Base-by-base conservation (phyloP, 2,888 invertebrate species). In the Megastigmus dorsalis region DNA sequence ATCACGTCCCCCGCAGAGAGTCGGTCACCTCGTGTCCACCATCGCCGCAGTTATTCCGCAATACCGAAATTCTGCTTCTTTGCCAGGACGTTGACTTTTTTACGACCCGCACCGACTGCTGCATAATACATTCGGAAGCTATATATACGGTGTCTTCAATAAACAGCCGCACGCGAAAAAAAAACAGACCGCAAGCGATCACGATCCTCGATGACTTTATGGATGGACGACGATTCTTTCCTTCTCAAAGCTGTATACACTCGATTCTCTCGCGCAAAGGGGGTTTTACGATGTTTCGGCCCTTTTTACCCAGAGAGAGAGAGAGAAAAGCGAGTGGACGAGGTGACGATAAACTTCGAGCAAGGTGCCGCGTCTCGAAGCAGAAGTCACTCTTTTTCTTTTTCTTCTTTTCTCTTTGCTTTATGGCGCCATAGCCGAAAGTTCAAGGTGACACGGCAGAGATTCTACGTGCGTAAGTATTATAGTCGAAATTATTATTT, bases 111-210 rank as follows among this genome's bases (percentile, higher is more conserved):
- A n/a, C 30, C 43, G 15, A n/a, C 3, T 7, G 9, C 10, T 45
- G 45, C 9, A 20, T 10, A 38, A 57, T 38, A 57, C 36, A 23
- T 57, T 38, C 28, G 20, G 18, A 36, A 13, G n/a, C 33, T 23
- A 10, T 23, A n/a, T n/a, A 20, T 41, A 13, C 10, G 41, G 9
- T 41, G n/a, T n/a, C n/a, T n/a, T n/a, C n/a, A n/a, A n/a, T n/a
- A n/a, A n/a, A n/a, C n/a, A n/a, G n/a, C n/a, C n/a, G n/a, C n/a
- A n/a, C n/a, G n/a, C n/a, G n/a, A n/a, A n/a, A n/a, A n/a, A n/a
- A n/a, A n/a, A n/a, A n/a, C n/a, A n/a, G 9, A 54, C 54, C 66
- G 54, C 66, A 54, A 54, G 41, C 28, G 54, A 66, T 66, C 65
- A 52, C 23, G 36, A 23, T 13, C 38, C 62, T n/a, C 4, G 33